Percentiles rank a stretch among this genome's conserved stretches.
These are phyloP conservation scores for Chlamydotis undulata DNA, from an alignment of 2,113 vertebrate species.

Conservation along the genomic window DNA sequence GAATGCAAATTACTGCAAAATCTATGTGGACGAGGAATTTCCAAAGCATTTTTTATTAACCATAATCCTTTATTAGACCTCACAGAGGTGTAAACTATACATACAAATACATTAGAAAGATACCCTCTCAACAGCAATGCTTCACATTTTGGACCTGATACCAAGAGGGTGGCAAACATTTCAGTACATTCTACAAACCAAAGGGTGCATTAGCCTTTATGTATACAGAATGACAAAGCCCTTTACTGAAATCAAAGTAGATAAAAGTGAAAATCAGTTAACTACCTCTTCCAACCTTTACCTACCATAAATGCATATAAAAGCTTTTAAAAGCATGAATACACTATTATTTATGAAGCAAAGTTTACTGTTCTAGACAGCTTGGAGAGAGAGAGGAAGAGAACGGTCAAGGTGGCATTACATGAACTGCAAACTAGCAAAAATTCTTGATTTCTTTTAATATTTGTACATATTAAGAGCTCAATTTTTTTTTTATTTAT, in stretches of 20 bases:
- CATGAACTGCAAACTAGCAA: slow-evolving; percentile 45
- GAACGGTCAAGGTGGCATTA: slow-evolving; percentile 28
- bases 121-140: slow-evolving; percentile 68
- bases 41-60: slow-evolving; percentile 72
- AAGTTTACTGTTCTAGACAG: slow-evolving; percentile 57
- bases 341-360: slow-evolving; percentile 55
- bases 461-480: slow-evolving; percentile 49
- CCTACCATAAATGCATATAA: slow-evolving; percentile 59
- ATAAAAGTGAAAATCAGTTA: slow-evolving; percentile 54
- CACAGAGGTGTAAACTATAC: slow-evolving; percentile 74
- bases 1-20: slow-evolving; percentile 38
- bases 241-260: slow-evolving; percentile 58
- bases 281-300: slow-evolving; percentile 41
- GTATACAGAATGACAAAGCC: slow-evolving; percentile 54
- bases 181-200: slow-evolving; percentile 74
- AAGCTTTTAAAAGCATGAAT: slow-evolving; percentile 57
- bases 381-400: slow-evolving; percentile 1
- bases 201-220: slow-evolving; percentile 61
- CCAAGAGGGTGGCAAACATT: slow-evolving; percentile 64
- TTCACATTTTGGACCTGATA: slow-evolving; percentile 62
- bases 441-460: slow-evolving; percentile 3
- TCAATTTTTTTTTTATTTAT: slow-evolving; percentile 20
- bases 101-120: slow-evolving; percentile 76
- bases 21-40: slow-evolving; percentile 50
- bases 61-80: slow-evolving; percentile 77